Conservation (phyloP, 2,888 invertebrate genomes). For the Idaea dimidiata region DNA sequence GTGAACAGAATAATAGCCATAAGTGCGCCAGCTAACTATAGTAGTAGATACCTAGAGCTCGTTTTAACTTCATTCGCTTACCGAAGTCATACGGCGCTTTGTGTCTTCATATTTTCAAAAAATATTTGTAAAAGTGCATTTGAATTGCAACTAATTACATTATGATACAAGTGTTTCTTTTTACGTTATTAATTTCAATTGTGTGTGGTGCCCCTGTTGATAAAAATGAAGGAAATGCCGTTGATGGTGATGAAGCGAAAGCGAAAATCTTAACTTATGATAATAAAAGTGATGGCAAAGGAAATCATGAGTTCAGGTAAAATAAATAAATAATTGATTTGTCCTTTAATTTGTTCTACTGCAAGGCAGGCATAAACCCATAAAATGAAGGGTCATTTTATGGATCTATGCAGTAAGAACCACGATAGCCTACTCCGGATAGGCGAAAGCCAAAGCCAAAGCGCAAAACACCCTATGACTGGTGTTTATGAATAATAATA, state of each 20-base stretch:
- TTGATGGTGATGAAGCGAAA: conserved; percentile 8
- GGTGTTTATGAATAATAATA: too few species aligned
- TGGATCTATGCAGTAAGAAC: too few species aligned
- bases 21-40: too few species aligned
- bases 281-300: conserved; percentile 25
- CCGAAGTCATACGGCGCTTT: neutral
- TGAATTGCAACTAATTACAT: neutral
- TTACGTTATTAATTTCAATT: neutral
- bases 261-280: conserved; percentile 20
- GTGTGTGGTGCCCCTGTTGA: conserved; percentile 9
- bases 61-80: neutral
- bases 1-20: too few species aligned
- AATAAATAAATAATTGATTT: conserved; percentile 1
- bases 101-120: neutral
- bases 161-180: neutral
- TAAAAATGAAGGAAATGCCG: conserved; percentile 11
- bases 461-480: too few species aligned
- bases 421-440: too few species aligned
- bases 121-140: neutral
- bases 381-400: too few species aligned
- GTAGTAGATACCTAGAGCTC: neutral
- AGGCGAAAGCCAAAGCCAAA: too few species aligned
- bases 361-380: too few species aligned
- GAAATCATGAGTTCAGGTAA: conserved; percentile 41
- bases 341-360: too few species aligned